Conservation (phyloP, 2,113 vertebrate genomes). For the Entomyzon cyanotis region DNA sequence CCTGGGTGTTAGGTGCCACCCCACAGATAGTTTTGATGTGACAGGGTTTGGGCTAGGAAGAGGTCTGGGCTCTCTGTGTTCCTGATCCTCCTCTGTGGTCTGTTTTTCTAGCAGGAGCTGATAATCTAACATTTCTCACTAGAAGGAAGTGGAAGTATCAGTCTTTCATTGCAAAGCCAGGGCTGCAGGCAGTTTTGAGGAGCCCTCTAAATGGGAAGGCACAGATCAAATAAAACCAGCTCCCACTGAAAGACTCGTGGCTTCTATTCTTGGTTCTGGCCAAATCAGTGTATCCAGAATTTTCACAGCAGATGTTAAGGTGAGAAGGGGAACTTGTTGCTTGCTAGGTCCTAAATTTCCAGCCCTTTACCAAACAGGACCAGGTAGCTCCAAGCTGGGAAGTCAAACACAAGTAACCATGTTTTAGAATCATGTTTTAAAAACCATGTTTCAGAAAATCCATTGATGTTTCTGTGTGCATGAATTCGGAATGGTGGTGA, state of each 20-base stretch:
- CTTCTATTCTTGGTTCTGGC: background rate
- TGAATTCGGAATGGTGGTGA: background rate
- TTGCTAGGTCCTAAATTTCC: background rate
- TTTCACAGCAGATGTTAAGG: background rate
- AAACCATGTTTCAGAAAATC: background rate
- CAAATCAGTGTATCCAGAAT: background rate
- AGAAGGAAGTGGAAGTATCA: background rate
- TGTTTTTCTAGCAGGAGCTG: background rate
- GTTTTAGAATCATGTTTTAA: background rate
- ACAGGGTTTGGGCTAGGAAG: background rate
- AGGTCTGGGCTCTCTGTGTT: background rate
- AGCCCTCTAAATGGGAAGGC: background rate
- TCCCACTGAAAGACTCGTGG: background rate
- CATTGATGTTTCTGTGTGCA: accelerated
- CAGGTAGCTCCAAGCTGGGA: background rate
- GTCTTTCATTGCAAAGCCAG: background rate
- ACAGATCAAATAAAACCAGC: background rate
- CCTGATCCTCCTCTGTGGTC: background rate
- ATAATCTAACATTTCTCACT: background rate
- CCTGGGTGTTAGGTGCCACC: background rate
- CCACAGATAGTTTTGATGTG: accelerated
- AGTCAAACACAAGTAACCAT: background rate
- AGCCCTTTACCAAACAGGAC: background rate
- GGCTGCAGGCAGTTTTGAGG: background rate
- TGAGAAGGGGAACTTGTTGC: background rate